Base-by-base conservation (phyloP, 2,113 vertebrate genomes). In the Pelusios castaneus region DNA sequence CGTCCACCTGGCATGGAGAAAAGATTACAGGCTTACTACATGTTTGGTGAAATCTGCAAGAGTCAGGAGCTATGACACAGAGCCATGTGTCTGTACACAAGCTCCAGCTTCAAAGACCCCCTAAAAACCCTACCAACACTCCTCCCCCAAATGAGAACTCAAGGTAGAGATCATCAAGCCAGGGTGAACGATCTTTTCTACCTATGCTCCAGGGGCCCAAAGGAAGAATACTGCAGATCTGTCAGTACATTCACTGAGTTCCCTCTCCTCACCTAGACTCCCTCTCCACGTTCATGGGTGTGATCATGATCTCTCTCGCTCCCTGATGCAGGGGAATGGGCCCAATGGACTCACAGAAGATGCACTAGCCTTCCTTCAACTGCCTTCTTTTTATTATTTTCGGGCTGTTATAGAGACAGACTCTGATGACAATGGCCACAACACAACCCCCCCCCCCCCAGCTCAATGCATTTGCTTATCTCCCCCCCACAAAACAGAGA, bases 81-180 rank as follows among this genome's bases (percentile, higher is more conserved):
- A 12, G 70, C 38, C 9, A 22, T 43, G 11, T 43, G 38, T 24
- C 41, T 43, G 25, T 41, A 77, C 2, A 70, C 25, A 55, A 52
- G 19, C 25, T 29, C 52, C 58, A 55, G 3, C 84, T 75, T 25
- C 63, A 70, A 21, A 70, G 63, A 10, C 19, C 63, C 9, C 49
- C 21, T 2, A 38, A 76, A 76, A 43, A 58, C 89, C 58, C n/a
- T 84, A 82, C 92, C 1, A 85, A 14, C 2, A 19, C 21, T 51
- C 4, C 56, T 4, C 29, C 7, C 73, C 9, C 27, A 1, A 8
- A 2, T 24, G 1, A 0, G 29, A 41, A 58, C 43, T 70, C 3
- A 14, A 6, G 27, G 3, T 38, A 70, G 63, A 38, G 63, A 22
- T 14, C 5, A 10, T 16, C 25, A 78, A 73, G n/a, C 73, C 11